Evolutionary conservation across 2,113 vertebrate species (phyloP), one percentile per base, ranked within the genome.

Genomic region (Heterotis niloticus): DNA sequence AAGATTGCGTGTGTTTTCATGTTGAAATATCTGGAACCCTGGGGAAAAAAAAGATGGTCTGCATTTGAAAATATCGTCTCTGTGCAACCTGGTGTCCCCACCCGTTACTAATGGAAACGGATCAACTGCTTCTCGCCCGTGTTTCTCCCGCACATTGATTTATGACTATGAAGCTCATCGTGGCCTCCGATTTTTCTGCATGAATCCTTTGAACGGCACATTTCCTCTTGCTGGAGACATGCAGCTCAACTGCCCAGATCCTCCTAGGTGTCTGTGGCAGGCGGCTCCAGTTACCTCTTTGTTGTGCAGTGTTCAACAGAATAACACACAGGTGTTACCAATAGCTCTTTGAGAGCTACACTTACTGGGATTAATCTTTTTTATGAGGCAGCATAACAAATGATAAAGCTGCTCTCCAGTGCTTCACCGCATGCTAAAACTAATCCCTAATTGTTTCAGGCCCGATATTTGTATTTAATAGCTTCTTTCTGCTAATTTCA

Each of bases 81-180:
- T 28, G 7, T 54, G 54, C 54, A 23, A 16, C 54, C 26, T 17
- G 24, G 29, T 65, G 24, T 65, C 20, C 28, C 26, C 29, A 29
- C 7, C 17, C 29, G 0, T 78, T 51, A 60, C 66, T 28, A 70
- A 28, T 78, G 76, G 65, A 78, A 57, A 44, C 52, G 57, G 16
- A 52, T 77, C 14, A 69, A 14, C 17, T 57, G 65, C 17, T 9
- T 10, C 26, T 59, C 5, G 17, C 52, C 56, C 13, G 13, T 68
- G 18, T 60, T 60, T 34, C n/a, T 16, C 20, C 10, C n/a, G 24
- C 64, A 18, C 54, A 74, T 66, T 74, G 71, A 74, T 75, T 75
- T 66, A 73, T 79, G 24, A 26, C 51, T 59, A 54, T 26, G 70
- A 70, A 69, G 12, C 52, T 78, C 26, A 34, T 20, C 12, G 20